These are phyloP conservation scores for Athene cunicularia DNA, from an alignment of 2,113 vertebrate species.

Conservation along the genomic window DNA sequence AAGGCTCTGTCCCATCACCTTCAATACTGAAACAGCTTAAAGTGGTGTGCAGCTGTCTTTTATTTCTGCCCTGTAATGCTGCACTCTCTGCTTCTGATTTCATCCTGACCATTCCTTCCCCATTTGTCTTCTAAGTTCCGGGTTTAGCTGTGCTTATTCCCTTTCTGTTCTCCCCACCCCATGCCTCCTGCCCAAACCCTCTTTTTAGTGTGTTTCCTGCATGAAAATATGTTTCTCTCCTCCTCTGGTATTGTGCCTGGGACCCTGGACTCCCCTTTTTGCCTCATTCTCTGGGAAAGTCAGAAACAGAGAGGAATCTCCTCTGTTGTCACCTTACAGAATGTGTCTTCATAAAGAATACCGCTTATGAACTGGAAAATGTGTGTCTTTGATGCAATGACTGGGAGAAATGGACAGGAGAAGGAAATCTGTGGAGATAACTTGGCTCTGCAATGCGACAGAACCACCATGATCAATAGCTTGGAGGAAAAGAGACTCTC, in stretches of 20 bases:
- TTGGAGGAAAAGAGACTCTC: neutral
- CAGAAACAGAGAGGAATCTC: neutral
- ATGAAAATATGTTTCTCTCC: neutral
- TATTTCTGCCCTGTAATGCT: neutral
- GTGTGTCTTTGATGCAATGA: neutral
- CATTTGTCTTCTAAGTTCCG: neutral
- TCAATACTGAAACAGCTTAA: neutral
- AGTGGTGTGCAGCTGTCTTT: neutral
- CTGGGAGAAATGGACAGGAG: neutral
- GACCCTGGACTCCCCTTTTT: neutral
- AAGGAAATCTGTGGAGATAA: neutral
- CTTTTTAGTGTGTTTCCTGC: neutral
- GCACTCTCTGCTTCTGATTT: neutral
- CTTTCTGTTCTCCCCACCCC: neutral
- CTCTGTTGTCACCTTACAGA: neutral
- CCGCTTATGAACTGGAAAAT: neutral
- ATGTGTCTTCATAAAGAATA: neutral
- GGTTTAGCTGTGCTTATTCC: neutral
- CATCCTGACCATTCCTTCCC: neutral
- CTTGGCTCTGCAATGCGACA: neutral
- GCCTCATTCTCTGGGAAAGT: neutral
- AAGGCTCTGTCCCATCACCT: neutral
- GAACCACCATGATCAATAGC: neutral
- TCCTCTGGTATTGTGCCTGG: rapidly evolving
- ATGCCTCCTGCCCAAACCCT: neutral